Evolutionary conservation across 2,888 invertebrate genomes (phyloP), one percentile per base, ranked within the genome.

Genomic region (Homarus gammarus): DNA sequence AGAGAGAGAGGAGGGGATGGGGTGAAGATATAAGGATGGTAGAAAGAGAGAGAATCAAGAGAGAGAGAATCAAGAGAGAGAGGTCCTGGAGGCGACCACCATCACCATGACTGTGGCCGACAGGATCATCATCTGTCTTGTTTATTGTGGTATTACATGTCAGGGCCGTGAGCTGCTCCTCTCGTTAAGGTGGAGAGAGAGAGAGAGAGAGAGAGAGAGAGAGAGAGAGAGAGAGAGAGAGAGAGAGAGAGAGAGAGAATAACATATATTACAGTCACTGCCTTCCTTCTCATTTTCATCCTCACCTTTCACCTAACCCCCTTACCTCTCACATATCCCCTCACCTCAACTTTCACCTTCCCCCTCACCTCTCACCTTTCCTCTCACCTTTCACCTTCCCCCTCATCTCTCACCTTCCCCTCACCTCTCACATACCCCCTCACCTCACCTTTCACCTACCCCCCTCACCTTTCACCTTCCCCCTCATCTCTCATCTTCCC

Each of bases 1-100:
- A 78, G 51, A 78, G 49, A 78, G 78, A 81, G 78, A 78, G 78
- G 51, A 38, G 27, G 70, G 38, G 27, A 40, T n/a, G 15, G 36
- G 38, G n/a, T n/a, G n/a, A n/a, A n/a, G n/a, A n/a, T n/a, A n/a
- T n/a, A n/a, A n/a, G n/a, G n/a, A n/a, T n/a, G n/a, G n/a, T n/a
- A n/a, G n/a, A n/a, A n/a, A 73, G 38, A 73, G 36, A 22, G 40
- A 22, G 31, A 18, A 64, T 6, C 5, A 8, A 73, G 38, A 73
- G 38, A 73, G 36, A 22, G 40, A 22, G 31, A 18, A 64, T 6
- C 5, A 5, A 64, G 64, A 18, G 6, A 64, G n/a, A 36, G 36
- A 5, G 3, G 70, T 2, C 18, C 18, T 18, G 3, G 18, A 12
- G 5, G 27, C 27, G 64, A 64, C 64, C 64, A 64, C 22, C 64